Conservation (phyloP, 2,888 invertebrate species). For the Subacronicta megacephala region DNA sequence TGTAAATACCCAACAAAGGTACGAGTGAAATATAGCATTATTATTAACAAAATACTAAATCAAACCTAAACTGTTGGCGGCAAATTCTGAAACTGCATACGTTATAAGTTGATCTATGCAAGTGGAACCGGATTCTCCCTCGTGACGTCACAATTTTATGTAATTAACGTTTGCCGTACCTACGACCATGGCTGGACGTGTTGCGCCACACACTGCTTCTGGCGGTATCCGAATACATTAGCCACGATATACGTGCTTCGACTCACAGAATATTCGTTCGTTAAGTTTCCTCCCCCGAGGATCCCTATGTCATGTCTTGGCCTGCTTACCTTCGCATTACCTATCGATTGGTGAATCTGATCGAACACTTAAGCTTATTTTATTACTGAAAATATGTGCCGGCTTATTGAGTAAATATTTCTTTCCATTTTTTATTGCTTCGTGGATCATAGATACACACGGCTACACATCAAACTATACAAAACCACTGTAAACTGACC, state of each 20-base stretch:
- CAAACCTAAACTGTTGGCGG: slow-evolving; percentile 57
- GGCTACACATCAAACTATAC: too few species aligned
- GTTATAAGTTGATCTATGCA: slow-evolving; percentile 69
- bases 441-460: too few species aligned
- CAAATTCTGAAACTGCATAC: slow-evolving; percentile 72
- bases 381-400: background rate
- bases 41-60: slow-evolving; percentile 26
- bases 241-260: slow-evolving; percentile 74
- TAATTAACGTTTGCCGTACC: slow-evolving; percentile 77
- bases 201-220: slow-evolving; percentile 64
- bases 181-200: slow-evolving; percentile 58
- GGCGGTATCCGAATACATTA: slow-evolving; percentile 79
- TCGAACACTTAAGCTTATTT: slow-evolving; percentile 10
- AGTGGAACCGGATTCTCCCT: slow-evolving; percentile 67
- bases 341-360: slow-evolving; percentile 37
- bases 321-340: slow-evolving; percentile 60
- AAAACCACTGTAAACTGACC: too few species aligned
- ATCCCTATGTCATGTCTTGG: slow-evolving; percentile 60
- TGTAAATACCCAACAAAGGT: too few species aligned
- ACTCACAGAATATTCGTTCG: slow-evolving; percentile 71
- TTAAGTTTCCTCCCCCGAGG: slow-evolving; percentile 68
- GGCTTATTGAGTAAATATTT: too few species aligned
- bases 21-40: too few species aligned
- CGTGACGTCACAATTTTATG: slow-evolving; percentile 82
- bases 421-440: too few species aligned